phyloP scores from a whole-genome alignment of 2,888 invertebrate species.

The Pyrocoelia pectoralis region DNA sequence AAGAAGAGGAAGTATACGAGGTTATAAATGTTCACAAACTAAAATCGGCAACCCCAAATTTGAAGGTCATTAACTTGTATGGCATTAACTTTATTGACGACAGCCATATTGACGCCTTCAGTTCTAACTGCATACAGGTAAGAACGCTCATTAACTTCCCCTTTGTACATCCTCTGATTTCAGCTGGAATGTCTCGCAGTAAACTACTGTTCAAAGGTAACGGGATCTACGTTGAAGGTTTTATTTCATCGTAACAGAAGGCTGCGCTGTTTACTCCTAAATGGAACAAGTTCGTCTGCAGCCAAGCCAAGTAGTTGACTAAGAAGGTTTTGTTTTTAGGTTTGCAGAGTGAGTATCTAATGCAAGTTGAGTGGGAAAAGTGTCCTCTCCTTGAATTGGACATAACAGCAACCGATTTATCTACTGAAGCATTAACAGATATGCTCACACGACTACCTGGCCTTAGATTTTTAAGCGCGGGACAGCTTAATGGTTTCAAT shows the following conservation, averaged over 20 bases:
- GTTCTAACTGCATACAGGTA: conserved; percentile 92
- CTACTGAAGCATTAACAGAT: conserved; percentile 91
- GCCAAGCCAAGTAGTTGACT: background rate
- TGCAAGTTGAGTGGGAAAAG: conserved; percentile 99
- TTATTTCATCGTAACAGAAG: conserved; percentile 93
- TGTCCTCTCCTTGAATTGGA: conserved; percentile 91
- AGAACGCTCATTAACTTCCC: conserved; percentile 11
- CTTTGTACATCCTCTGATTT: background rate
- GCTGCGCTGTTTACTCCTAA: conserved; percentile 91
- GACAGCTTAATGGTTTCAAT: conserved; percentile 97
- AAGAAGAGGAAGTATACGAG: conserved; percentile 99
- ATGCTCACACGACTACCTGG: conserved; percentile 88
- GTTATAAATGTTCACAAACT: conserved; percentile 99
- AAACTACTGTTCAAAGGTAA: conserved; percentile 97
- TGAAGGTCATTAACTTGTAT: conserved; percentile 96
- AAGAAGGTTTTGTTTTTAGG: conserved; percentile 62
- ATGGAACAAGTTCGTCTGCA: conserved; percentile 88
- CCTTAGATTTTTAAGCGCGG: conserved; percentile 90
- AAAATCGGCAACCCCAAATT: conserved; percentile 97
- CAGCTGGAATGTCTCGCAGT: conserved; percentile 96
- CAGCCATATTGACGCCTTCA: conserved; percentile 98
- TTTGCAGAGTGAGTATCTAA: conserved; percentile 89
- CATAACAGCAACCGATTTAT: conserved; percentile 95
- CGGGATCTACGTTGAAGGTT: conserved; percentile 93
- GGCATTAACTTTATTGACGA: conserved; percentile 99